Percentiles rank a stretch among this genome's conserved stretches.
phyloP scores from a whole-genome alignment of 2,797 vertebrate genomes.

The Propithecus perrieri region DNA sequence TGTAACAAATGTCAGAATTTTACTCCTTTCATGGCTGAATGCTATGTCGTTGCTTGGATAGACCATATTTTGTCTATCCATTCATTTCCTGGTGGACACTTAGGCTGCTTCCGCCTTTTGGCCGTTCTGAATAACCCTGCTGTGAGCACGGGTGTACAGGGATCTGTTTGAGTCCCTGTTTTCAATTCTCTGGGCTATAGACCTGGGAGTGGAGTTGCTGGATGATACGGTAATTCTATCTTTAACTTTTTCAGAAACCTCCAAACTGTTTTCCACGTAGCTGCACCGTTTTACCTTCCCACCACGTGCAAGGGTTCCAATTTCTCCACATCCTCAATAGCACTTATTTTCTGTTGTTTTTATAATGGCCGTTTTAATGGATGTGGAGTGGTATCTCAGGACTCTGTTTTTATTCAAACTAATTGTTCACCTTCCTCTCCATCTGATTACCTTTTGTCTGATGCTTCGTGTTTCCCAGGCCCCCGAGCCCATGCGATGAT shows the following conservation, averaged over 20 bases:
- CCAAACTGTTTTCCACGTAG: neutral
- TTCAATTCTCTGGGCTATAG: neutral
- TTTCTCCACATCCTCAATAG: neutral
- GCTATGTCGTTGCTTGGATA: neutral
- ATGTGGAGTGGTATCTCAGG: neutral
- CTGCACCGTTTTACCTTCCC: neutral
- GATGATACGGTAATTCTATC: neutral
- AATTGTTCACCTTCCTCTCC: neutral
- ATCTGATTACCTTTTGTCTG: neutral
- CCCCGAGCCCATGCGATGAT: neutral
- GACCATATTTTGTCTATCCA: too few relatives aligned
- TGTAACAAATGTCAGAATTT: neutral
- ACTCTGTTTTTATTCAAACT: neutral
- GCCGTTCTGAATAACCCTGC: neutral
- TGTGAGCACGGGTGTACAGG: too few relatives aligned
- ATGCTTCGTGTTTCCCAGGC: neutral
- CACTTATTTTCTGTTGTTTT: neutral
- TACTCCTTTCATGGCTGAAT: neutral
- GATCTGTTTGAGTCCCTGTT: neutral
- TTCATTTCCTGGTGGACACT: neutral
- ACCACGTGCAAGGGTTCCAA: neutral
- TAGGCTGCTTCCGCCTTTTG: neutral
- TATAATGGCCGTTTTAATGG: neutral
- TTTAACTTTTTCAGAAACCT: neutral
- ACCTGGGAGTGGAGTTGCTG: neutral